A percentile compares a stretch with the other conserved stretches of the same genome.
phyloP scores from a whole-genome alignment of 2,113 vertebrate genomes.

The Gymnobelideus leadbeateri region DNA sequence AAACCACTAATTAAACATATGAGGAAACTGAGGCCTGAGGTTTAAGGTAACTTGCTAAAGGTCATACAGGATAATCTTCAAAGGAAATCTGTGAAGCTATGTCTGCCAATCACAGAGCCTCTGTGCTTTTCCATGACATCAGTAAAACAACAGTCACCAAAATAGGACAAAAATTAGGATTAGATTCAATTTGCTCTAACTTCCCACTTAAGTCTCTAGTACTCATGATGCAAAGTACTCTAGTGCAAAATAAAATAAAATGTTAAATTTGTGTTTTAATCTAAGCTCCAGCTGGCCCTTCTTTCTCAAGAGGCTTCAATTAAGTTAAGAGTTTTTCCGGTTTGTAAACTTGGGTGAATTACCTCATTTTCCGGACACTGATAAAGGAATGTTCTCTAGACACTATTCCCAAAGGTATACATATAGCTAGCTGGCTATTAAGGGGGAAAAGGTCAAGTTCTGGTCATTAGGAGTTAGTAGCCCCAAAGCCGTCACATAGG shows the following conservation, averaged over 20 bases:
- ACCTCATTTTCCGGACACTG: constrained; percentile 53
- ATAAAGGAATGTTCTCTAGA: background rate
- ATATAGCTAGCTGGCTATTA: constrained; percentile 11
- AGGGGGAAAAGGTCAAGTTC: constrained; percentile 46
- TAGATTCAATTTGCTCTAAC: background rate
- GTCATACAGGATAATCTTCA: background rate
- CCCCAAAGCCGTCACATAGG: background rate
- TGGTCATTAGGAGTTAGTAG: background rate
- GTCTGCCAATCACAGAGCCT: background rate
- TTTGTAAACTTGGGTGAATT: constrained; percentile 36
- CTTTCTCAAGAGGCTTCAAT: constrained; percentile 30
- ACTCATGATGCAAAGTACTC: background rate
- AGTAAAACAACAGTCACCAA: background rate
- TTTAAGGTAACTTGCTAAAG: background rate
- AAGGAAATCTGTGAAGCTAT: background rate
- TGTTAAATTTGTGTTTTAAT: background rate
- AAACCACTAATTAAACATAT: background rate
- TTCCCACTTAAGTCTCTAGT: background rate
- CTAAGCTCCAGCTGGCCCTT: constrained; percentile 47
- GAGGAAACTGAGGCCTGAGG: background rate
- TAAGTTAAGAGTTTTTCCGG: constrained; percentile 55
- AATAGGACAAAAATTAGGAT: background rate
- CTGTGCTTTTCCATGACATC: background rate
- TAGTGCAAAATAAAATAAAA: constrained; percentile 28
- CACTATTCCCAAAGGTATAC: constrained; percentile 51